Evolutionary conservation across 2,888 invertebrate genomes (phyloP).

Genomic region (Pammene aurita): DNA sequence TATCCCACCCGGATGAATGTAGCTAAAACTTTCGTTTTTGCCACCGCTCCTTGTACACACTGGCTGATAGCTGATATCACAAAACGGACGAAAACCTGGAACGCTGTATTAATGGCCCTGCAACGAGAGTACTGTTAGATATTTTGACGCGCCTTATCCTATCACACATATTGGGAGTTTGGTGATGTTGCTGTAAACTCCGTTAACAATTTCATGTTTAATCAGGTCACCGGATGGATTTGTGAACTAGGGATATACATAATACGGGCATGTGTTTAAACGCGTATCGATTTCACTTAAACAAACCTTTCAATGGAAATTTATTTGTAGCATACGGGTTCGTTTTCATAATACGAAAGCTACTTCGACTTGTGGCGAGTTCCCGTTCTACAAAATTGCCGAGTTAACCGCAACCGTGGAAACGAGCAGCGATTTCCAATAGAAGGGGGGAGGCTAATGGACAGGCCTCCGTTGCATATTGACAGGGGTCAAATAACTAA

Average conservation of each 20-base stretch:
- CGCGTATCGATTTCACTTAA: conserved; percentile 31
- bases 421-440: conserved; percentile 68
- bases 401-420: conserved; percentile 64
- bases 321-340: conserved; percentile 30
- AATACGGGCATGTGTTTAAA: conserved; percentile 3
- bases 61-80: neutral
- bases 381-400: conserved; percentile 60
- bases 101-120: neutral
- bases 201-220: too few species aligned
- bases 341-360: conserved; percentile 38
- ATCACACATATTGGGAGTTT: neutral
- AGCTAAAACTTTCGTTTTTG: conserved; percentile 34
- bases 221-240: neutral
- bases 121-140: neutral
- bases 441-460: conserved; percentile 67
- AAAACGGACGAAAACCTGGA: neutral
- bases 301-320: conserved; percentile 38
- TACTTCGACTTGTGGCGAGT: conserved; percentile 49
- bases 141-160: neutral
- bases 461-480: conserved; percentile 61
- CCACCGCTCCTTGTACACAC: neutral
- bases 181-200: neutral
- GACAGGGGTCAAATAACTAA: conserved; percentile 72
- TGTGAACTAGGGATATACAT: neutral
- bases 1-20: conserved; percentile 32